These are phyloP conservation scores for Erpetoichthys calabaricus DNA, from an alignment of 2,797 vertebrate genomes.

Conservation along the genomic window DNA sequence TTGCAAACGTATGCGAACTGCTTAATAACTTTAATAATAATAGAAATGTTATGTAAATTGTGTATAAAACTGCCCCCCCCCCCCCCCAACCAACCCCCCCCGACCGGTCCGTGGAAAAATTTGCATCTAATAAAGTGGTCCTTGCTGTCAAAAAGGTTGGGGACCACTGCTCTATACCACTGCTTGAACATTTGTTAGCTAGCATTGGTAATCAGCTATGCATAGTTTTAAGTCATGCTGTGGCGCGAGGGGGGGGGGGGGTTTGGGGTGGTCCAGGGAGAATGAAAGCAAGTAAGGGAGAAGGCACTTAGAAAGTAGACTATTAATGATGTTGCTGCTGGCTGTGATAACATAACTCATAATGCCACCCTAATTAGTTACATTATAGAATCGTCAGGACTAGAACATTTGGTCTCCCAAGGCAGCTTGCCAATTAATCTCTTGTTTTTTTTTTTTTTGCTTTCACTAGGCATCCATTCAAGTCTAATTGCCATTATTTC, in stretches of 20 bases:
- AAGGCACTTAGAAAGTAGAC: conserved; percentile 11
- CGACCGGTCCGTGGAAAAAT: too few species aligned
- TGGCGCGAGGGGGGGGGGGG: too few species aligned
- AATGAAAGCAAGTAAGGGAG: neutral
- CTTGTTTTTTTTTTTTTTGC: conserved; percentile 21
- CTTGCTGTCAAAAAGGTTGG: too few species aligned
- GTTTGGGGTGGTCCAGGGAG: too few species aligned
- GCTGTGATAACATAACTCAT: conserved; percentile 22
- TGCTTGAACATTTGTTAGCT: conserved; percentile 1
- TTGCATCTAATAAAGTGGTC: too few species aligned
- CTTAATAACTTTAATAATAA: too few species aligned
- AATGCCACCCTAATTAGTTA: conserved; percentile 27
- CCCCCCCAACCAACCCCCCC: too few species aligned
- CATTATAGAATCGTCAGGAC: conserved; percentile 33
- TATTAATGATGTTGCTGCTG: conserved; percentile 23
- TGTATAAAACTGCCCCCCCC: too few species aligned
- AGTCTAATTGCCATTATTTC: conserved; percentile 23
- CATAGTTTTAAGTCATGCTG: conserved; percentile 2
- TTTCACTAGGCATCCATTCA: conserved; percentile 27
- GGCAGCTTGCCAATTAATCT: conserved; percentile 39
- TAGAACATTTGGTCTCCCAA: conserved; percentile 28
- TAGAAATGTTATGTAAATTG: too few species aligned
- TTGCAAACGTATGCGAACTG: too few species aligned
- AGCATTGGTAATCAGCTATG: conserved; percentile 1
- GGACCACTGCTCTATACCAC: too few species aligned